Base-by-base conservation (phyloP, 2,113 vertebrate genomes). In the Cavia aperea region DNA sequence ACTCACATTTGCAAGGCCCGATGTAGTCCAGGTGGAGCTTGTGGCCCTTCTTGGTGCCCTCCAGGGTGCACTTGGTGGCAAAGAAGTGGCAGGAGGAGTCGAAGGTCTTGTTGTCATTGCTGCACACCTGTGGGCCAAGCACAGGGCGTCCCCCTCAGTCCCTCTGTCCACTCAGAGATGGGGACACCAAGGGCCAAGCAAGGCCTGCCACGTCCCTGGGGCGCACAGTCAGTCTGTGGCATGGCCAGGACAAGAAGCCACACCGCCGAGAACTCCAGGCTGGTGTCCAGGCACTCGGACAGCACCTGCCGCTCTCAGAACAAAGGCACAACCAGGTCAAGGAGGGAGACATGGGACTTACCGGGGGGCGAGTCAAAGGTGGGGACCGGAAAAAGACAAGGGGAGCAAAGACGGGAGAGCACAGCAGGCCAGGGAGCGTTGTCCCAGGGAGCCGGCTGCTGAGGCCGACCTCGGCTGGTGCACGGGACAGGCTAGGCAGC, bases 11-110 rank as follows among this genome's bases (percentile, higher is more conserved):
- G 98, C 99, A 99, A 93, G 99, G 98, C 85, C 99, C 99, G 7
- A 99, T 99, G 98, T 99, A 99, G 98, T 99, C 99, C 87, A 99
- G 97, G 97, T 99, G 99, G 97, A 99, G 98, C 94, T 99, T 99
- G 98, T 99, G 99, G 81, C 99, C 99, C 97, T 99, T 99, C 98
- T 99, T 99, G 97, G 99, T 99, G 96, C 99, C 99, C 97, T 99
- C 99, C 98, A 99, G 97, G 91, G 99, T 96, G 95, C 99, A 99
- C 96, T 99, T 99, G 97, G 99, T 99, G 97, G 99, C 99, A 92
- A 99, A 99, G 98, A 99, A 99, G 95, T 99, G 99, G 98, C 99
- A 99, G 90, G 98, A 98, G 72, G 99, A 98, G 96, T 99, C 99
- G 0, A 99, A 99, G 97, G 99, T 99, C 98, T 99, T 99, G 97